A percentile compares a stretch with the other conserved stretches of the same genome.
These are phyloP conservation scores for Hydriomena furcata DNA, from an alignment of 2,888 invertebrate genomes.

Conservation along the genomic window DNA sequence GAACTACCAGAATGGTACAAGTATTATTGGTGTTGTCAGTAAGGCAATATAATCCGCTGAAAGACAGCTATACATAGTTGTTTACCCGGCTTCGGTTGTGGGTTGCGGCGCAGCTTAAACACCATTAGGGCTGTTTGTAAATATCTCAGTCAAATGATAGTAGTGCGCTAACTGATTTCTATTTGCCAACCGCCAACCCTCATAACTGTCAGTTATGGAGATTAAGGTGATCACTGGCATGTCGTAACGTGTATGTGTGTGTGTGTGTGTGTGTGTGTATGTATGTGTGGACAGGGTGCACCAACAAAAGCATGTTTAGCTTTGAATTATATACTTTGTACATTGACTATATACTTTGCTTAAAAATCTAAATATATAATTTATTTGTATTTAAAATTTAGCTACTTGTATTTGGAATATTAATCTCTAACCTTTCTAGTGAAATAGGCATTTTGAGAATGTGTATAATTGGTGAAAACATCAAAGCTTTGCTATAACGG, in stretches of 20 bases:
- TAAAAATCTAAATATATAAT: too few species aligned
- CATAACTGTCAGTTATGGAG: not conserved
- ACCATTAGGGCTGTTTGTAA: slow-evolving; percentile 15
- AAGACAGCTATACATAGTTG: slow-evolving; percentile 9
- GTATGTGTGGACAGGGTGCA: too few species aligned
- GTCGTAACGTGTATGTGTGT: too few species aligned
- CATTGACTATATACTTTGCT: too few species aligned
- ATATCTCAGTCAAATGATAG: slow-evolving; percentile 14
- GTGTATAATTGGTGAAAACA: not conserved
- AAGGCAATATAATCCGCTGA: slow-evolving; percentile 17
- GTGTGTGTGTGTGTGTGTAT: too few species aligned
- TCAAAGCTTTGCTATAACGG: slow-evolving; percentile 1
- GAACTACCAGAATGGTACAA: not conserved
- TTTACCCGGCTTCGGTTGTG: not conserved
- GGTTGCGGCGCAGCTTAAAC: slow-evolving; percentile 2
- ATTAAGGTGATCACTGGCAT: too few species aligned
- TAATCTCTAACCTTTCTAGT: too few species aligned
- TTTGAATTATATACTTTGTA: too few species aligned
- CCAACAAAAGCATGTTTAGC: too few species aligned
- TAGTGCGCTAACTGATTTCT: not conserved
- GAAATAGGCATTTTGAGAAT: not conserved
- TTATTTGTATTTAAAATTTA: too few species aligned
- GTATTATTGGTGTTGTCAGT: slow-evolving; percentile 30
- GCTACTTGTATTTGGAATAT: too few species aligned
- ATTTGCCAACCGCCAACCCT: slow-evolving; percentile 8